Conservation (phyloP, 2,888 invertebrate species). For the Protonemura montana region DNA sequence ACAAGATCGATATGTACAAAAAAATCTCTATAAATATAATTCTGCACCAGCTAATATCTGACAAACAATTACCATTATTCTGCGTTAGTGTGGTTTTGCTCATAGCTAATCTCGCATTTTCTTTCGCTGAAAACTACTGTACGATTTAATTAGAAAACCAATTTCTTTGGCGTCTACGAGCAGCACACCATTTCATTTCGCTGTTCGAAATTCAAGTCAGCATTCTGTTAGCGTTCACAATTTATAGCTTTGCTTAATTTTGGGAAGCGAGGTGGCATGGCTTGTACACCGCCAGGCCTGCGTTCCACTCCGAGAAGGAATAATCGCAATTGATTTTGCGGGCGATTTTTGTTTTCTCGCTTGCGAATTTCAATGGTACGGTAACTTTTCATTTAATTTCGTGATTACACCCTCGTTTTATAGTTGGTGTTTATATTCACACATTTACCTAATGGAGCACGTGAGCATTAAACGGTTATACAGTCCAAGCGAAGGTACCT, state of each 20-base stretch:
- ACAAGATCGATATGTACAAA: neutral
- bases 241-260: neutral
- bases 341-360: neutral
- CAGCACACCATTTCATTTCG: neutral
- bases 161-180: neutral
- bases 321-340: neutral
- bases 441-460: neutral
- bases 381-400: neutral
- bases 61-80: neutral
- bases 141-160: neutral
- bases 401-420: neutral
- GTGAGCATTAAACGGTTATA: too few relatives aligned
- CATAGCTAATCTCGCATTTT: neutral
- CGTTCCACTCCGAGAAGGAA: neutral
- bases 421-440: neutral
- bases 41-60: neutral
- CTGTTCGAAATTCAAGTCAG: neutral
- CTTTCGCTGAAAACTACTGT: neutral
- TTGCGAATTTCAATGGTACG: neutral
- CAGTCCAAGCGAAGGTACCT: too few relatives aligned
- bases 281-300: neutral
- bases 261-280: neutral
- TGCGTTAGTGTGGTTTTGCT: neutral
- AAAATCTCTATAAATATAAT: too few relatives aligned
- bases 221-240: neutral